phyloP scores from a whole-genome alignment of 2,888 invertebrate genomes.

The Phyto melanocephala region DNA sequence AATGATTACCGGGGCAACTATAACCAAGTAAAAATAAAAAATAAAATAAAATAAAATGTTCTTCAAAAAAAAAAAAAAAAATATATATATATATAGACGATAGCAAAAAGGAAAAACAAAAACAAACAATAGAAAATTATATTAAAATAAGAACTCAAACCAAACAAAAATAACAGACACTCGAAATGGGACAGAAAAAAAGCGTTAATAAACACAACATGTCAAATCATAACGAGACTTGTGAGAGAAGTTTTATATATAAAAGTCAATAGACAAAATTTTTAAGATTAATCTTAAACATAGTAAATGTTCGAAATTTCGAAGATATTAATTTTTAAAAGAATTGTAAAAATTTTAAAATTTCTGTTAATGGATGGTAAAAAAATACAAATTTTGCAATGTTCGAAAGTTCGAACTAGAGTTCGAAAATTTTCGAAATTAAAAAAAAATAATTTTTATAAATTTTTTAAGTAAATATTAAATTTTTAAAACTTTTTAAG shows the following conservation, averaged over 20 bases:
- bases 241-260: background rate
- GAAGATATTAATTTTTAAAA: too few species aligned
- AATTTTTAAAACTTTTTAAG: too few species aligned
- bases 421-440: too few species aligned
- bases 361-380: too few species aligned
- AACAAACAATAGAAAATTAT: conserved; percentile 59
- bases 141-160: conserved; percentile 56
- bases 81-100: background rate
- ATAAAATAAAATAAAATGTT: conserved; percentile 64
- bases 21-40: background rate
- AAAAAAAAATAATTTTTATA: too few species aligned
- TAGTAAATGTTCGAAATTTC: too few species aligned
- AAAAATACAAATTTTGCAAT: background rate
- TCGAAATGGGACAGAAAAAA: conserved; percentile 31
- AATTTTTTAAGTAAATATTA: too few species aligned
- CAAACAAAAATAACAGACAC: conserved; percentile 44
- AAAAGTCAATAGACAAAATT: too few species aligned
- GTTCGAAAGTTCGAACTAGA: too few species aligned
- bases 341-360: too few species aligned
- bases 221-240: background rate
- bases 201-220: conserved; percentile 50
- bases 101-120: background rate
- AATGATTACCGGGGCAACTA: conserved; percentile 56
- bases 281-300: too few species aligned
- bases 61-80: conserved; percentile 27